These are phyloP conservation scores for Meriones psammophilus DNA, from an alignment of 2,797 vertebrate genomes.

Conservation along the genomic window DNA sequence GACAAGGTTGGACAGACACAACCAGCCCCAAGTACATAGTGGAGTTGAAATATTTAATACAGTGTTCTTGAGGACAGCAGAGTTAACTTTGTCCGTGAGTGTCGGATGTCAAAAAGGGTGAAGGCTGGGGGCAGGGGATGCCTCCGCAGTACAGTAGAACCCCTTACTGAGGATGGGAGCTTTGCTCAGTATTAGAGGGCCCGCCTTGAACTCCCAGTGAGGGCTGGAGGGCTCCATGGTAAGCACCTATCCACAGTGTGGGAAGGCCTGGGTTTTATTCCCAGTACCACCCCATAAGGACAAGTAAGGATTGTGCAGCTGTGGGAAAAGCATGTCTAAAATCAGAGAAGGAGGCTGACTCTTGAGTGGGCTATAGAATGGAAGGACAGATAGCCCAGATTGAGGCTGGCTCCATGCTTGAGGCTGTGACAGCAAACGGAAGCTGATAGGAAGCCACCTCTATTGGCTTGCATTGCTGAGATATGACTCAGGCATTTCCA, in stretches of 20 bases:
- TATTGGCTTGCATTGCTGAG: background rate
- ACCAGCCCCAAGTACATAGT: background rate
- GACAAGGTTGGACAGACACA: background rate
- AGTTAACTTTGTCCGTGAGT: conserved; percentile 31
- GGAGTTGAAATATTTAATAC: background rate
- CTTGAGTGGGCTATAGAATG: background rate
- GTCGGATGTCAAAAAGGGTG: background rate
- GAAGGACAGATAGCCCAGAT: background rate
- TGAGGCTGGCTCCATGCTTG: background rate
- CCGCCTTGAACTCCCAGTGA: background rate
- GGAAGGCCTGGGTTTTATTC: background rate
- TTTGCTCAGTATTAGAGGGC: background rate
- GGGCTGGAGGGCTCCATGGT: background rate
- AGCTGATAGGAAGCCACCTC: background rate
- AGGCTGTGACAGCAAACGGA: background rate
- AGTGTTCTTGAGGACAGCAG: background rate
- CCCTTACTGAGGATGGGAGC: background rate
- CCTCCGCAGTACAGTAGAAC: background rate
- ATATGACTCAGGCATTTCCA: background rate
- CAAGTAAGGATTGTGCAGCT: background rate
- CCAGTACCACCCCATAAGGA: background rate
- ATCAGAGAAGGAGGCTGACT: background rate
- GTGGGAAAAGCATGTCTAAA: background rate
- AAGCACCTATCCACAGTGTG: background rate
- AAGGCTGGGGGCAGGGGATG: background rate